These are phyloP conservation scores for Chelonus insularis DNA, from an alignment of 1,140 invertebrate species.

Conservation along the genomic window DNA sequence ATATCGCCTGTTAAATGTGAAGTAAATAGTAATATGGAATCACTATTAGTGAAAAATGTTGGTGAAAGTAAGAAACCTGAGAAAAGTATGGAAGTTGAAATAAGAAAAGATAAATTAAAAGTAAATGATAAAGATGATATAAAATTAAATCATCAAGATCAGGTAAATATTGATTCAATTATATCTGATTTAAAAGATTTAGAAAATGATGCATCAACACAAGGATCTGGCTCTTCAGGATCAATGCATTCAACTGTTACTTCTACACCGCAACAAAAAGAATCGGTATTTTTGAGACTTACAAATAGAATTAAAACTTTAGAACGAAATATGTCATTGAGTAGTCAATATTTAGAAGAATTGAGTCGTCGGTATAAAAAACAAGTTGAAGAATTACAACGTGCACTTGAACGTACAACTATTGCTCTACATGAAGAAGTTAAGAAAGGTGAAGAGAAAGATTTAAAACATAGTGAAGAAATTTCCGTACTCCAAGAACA, in stretches of 20 bases:
- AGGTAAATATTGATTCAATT: constrained; percentile 55
- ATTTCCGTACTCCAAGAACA: constrained; percentile 65
- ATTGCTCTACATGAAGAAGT: constrained; percentile 74
- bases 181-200: constrained; percentile 59
- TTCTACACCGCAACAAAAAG: constrained; percentile 69
- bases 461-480: constrained; percentile 69
- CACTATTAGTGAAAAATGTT: neutral
- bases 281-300: constrained; percentile 92
- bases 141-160: constrained; percentile 47
- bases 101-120: constrained; percentile 13
- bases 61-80: constrained; percentile 1
- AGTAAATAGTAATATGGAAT: constrained; percentile 6
- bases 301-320: constrained; percentile 94
- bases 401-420: constrained; percentile 80
- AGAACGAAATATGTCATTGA: constrained; percentile 95
- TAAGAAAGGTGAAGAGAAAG: constrained; percentile 70
- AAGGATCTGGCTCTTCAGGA: constrained; percentile 36
- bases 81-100: too few species aligned
- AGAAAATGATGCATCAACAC: constrained; percentile 45
- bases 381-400: constrained; percentile 94
- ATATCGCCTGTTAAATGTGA: constrained; percentile 6
- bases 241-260: constrained; percentile 41
- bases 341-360: constrained; percentile 93
- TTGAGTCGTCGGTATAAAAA: constrained; percentile 91
- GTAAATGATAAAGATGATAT: constrained; percentile 38